phyloP scores from a whole-genome alignment of 2,797 vertebrate species.

The Macrochelys suwanniensis region DNA sequence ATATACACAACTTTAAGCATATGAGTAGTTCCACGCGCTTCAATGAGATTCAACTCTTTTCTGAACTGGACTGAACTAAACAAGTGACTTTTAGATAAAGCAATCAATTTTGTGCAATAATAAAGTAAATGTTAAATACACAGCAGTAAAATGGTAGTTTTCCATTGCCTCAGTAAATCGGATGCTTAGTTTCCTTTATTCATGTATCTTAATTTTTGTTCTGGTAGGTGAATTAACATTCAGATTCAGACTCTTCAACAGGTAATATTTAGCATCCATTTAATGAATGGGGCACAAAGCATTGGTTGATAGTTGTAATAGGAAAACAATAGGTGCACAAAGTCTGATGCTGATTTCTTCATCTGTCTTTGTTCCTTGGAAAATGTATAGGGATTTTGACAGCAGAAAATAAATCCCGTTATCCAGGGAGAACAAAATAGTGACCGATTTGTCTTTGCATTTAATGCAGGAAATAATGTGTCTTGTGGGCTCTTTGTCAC shows the following conservation, averaged over 20 bases:
- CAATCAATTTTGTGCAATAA: neutral
- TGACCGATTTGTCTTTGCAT: slow-evolving; percentile 63
- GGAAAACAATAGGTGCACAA: neutral
- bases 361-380: slow-evolving; percentile 24
- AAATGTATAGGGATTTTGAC: slow-evolving; percentile 40
- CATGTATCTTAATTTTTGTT: neutral
- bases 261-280: slow-evolving; percentile 4
- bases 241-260: neutral
- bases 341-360: slow-evolving; percentile 5
- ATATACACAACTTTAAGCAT: neutral
- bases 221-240: neutral
- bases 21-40: neutral
- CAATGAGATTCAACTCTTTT: neutral
- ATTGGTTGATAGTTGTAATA: neutral
- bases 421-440: slow-evolving; percentile 47
- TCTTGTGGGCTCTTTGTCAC: slow-evolving; percentile 63
- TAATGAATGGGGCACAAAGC: neutral
- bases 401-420: slow-evolving; percentile 38
- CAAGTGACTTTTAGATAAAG: neutral
- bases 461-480: slow-evolving; percentile 61
- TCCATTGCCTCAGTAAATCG: neutral
- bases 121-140: neutral
- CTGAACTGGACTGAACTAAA: neutral
- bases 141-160: neutral
- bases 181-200: neutral